phyloP scores from a whole-genome alignment of 2,797 vertebrate species.

The Thripadectes ignobilis region DNA sequence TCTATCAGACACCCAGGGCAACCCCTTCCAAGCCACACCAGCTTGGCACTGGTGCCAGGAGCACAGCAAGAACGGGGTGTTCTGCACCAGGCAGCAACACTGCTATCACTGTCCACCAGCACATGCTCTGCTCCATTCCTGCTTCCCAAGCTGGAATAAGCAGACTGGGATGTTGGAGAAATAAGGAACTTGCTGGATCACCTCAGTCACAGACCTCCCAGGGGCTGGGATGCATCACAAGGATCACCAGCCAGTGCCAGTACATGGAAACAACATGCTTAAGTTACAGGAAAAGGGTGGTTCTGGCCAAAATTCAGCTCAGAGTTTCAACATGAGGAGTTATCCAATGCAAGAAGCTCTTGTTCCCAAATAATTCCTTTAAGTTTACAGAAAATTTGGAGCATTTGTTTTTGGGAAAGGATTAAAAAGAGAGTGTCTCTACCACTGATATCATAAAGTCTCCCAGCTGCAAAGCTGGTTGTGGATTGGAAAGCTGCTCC shows the following conservation, averaged over 20 bases:
- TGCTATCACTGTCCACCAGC: not conserved
- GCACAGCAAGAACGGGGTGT: not conserved
- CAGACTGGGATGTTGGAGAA: not conserved
- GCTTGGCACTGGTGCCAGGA: not conserved
- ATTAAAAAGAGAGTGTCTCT: not conserved
- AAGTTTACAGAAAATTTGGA: not conserved
- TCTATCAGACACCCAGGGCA: not conserved
- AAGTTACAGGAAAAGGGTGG: not conserved
- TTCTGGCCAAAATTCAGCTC: slow-evolving; percentile 19
- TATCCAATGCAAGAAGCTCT: not conserved
- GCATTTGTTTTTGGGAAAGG: not conserved
- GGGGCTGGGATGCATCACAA: not conserved
- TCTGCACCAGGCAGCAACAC: not conserved
- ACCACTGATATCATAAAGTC: not conserved
- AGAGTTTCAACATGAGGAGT: not conserved
- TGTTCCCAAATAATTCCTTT: not conserved
- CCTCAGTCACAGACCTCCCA: not conserved
- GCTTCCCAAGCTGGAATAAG: not conserved
- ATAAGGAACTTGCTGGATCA: not conserved
- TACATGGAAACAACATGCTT: not conserved
- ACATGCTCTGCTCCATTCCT: not conserved
- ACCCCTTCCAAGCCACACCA: not conserved
- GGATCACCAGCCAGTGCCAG: not conserved
- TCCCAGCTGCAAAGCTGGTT: not conserved
- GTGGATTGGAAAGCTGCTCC: not conserved